Base-by-base conservation (phyloP, 2,888 invertebrate species). In the Cataglyphis rosenhaueri region DNA sequence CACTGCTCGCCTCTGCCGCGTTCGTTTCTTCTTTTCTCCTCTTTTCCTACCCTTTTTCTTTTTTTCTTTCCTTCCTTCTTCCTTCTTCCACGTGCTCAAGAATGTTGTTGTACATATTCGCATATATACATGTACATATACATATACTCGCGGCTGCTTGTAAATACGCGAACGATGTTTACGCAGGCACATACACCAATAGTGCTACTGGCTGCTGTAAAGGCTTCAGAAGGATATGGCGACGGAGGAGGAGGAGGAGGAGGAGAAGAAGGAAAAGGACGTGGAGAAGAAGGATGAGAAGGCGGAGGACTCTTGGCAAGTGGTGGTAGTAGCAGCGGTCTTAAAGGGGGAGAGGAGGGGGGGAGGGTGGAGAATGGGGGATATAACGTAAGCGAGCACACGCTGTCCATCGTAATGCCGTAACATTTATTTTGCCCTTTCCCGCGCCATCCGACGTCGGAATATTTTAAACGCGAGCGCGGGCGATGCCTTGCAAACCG, bases 351-450 rank as follows among this genome's bases (percentile, higher is more conserved):
- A 29, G 74, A 38, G 81, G 84, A 87, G 85, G 90, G 85, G 0
- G 21, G 73, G 62, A 57, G 0, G 0, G 21, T 21, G 68, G 79
- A 29, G 74, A 38, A 29, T 29, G 81, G 84, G 88, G 85, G 90
- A 85, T 86, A 86, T 88, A 76, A 90, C 87, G 90, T 85, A 88
- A 88, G 88, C 87, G 85, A 88, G 87, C 84, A 82, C 88, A 85
- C 87, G 90, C 91, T 92, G 92, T 92, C 91, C 92, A 91, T 91
- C 91, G 91, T 92, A 93, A 93, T 92, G 91, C 91, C 91, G 91
- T 92, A 93, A 93, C 93, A 93, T 93, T 93, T 93, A 93, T 93
- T 93, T 92, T 92, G 91, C 92, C 93, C 93, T 93, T 93, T 93
- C 93, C 91, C 92, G 91, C 91, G 91, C 91, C 90, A 91, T 86